A percentile compares a stretch with the other conserved stretches of the same genome.
Conservation (phyloP, 2,113 vertebrate species). For the Cryptomyrus ogoouensis region DNA sequence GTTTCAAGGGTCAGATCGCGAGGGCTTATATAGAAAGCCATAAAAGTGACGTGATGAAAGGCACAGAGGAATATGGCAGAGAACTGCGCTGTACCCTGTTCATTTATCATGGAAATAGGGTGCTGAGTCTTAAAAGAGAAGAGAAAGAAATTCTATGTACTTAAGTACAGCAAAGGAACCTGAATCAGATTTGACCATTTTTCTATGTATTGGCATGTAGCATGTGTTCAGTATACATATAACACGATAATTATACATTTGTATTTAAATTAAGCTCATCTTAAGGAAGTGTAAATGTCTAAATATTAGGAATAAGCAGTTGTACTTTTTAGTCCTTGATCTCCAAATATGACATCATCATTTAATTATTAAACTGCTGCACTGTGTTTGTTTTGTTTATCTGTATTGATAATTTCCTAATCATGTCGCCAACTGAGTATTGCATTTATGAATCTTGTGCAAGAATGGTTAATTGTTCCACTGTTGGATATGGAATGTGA, state of each 20-base stretch:
- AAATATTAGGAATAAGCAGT: background rate
- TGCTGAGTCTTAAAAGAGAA: background rate
- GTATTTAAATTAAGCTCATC: background rate
- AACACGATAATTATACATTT: background rate
- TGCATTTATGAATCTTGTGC: background rate
- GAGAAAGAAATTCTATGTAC: background rate
- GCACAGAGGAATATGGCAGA: background rate
- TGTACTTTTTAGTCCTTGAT: background rate
- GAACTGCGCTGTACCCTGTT: background rate
- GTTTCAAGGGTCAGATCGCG: background rate
- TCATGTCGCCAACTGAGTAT: background rate
- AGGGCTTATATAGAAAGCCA: background rate
- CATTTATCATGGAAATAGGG: background rate
- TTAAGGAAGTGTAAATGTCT: background rate
- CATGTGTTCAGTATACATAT: background rate
- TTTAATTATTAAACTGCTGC: background rate
- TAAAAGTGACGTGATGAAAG: background rate
- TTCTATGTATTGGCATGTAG: background rate
- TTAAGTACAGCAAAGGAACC: background rate
- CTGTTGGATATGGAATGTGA: background rate
- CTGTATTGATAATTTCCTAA: background rate
- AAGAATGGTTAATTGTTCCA: background rate
- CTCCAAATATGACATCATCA: background rate
- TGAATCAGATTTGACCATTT: background rate
- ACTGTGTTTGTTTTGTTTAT: background rate